Base-by-base conservation (phyloP, 2,888 invertebrate genomes). In the Aphelenchoides bicaudatus region DNA sequence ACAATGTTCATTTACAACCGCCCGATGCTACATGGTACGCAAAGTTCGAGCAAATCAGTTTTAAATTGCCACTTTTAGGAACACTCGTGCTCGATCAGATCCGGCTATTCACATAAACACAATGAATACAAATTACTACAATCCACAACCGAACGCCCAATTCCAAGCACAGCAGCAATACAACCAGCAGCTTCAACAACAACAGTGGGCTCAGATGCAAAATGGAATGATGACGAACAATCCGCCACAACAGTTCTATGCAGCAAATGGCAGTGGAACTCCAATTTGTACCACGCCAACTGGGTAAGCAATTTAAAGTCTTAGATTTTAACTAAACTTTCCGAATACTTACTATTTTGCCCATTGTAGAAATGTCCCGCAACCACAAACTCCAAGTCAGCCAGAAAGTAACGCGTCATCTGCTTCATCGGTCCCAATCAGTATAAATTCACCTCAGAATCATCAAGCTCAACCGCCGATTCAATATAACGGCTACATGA, bases 81-180 rank as follows among this genome's bases (percentile, higher is more conserved):
- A 37, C 16, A 19, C 28, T 1, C 52, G 75, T n/a, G 74, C 76
- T 1, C 65, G 72, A 10, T 70, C 70, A 6, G 76, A 77, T 39
- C 73, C 76, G 1, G 68, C 76, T 21, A 73, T 76, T 59, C 70
- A 75, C 61, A 69, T 69, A 66, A 72, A 66, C 56, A 59, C 62
- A 30, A 56, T 62, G 43, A 61, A 46, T 16, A 37, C 59, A 19
- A 19, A 21, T 19, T 59, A 10, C 58, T 59, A 28, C 56, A 62
- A 31, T 55, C 62, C 13, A 56, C 49, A 10, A 54, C 58, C 1
- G 62, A 63, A 48, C 61, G 59, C 39, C 51, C 57, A 29, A 53
- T 55, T 1, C 48, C 63, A 29, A 29, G 60, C 29, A 57, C 19
- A 37, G 39, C 60, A 39, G 37, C 31, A 38, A 2, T 38, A 37